Evolutionary conservation across 2,888 invertebrate species (phyloP).

Genomic region (Cylloceria caligata): DNA sequence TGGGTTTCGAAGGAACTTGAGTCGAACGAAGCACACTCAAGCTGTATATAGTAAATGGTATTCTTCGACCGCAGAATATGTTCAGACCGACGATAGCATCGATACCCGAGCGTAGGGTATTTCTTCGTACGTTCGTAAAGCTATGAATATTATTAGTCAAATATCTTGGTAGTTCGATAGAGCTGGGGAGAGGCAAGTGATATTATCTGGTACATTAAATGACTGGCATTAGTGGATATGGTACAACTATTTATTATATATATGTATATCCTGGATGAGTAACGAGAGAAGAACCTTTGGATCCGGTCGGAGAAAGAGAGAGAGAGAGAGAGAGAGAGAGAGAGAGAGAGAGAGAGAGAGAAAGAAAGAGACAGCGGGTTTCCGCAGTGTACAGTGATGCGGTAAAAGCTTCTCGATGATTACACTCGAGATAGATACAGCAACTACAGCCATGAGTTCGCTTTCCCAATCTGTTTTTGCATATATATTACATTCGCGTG

Average conservation of each 20-base stretch:
- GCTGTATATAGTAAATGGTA: slow-evolving; percentile 4
- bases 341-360: too few species aligned
- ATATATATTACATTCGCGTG: slow-evolving; percentile 20
- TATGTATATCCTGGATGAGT: background rate
- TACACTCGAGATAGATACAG: slow-evolving; percentile 59
- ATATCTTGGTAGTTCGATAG: slow-evolving; percentile 16
- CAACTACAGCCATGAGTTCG: slow-evolving; percentile 27
- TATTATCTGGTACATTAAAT: slow-evolving; percentile 54
- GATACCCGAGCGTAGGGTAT: slow-evolving; percentile 7
- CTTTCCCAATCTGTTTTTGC: slow-evolving; percentile 27
- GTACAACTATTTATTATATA: background rate
- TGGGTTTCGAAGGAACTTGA: slow-evolving; percentile 1
- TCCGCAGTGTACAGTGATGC: slow-evolving; percentile 28
- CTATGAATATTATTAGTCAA: slow-evolving; percentile 60
- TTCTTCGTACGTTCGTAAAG: slow-evolving; percentile 52
- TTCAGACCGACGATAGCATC: slow-evolving; percentile 41
- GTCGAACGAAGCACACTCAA: background rate
- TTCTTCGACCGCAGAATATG: slow-evolving; percentile 1
- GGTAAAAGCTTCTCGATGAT: slow-evolving; percentile 52
- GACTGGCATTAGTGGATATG: slow-evolving; percentile 46
- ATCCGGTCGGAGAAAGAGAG: slow-evolving; percentile 48
- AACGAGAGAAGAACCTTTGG: slow-evolving; percentile 45
- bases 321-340: too few species aligned
- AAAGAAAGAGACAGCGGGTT: too few species aligned
- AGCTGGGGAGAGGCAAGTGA: slow-evolving; percentile 34